Base-by-base conservation (phyloP, 92 coral and sea anemone species). In the Siderastrea siderea region DNA sequence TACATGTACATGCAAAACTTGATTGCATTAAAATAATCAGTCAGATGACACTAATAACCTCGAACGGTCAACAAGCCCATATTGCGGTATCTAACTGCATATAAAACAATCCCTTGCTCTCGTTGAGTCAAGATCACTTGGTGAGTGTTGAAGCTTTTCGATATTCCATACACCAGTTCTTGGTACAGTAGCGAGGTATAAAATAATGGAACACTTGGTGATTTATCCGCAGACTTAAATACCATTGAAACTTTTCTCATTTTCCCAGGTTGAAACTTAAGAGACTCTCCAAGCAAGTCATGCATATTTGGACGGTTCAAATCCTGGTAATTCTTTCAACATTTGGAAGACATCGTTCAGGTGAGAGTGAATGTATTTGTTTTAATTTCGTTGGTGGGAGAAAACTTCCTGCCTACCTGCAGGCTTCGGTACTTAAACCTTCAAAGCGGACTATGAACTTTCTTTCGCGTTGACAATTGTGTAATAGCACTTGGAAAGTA, bases 251-350 rank as follows among this genome's bases (percentile, higher is more conserved):
- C 78, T 71, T 63, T 68, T 7, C 68, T 70, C 43, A 68, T 58
- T 38, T 68, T 51, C 47, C 17, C 67, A 82, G 86, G 86, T 82
- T 80, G 68, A 47, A 70, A 57, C 47, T 57, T 71, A 14, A 71
- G 58, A 54, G 69, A 71, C 19, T 16, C 59, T 16, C 26, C 55
- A 11, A 61, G 75, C 55, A 57, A 59, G 74, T n/a, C n/a, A 82
- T 82, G 86, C 38, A 47, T 70, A 17, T 19, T 11, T 70, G 70
- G 68, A 55, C 57, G 47, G 49, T 82, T 57, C 57, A 59, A 61
- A 58, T 82, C 54, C 49, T 82, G 17, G 87, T 74, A 54, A 38
- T 84, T n/a, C 87, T 84, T 17, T 7, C 80, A 13, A 74, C 87
- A 47, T 84, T 63, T 63, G 87, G 74, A 72, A 60, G 59, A 14